Evolutionary conservation across 2,797 vertebrate species (phyloP).

Genomic region (Picus viridis): DNA sequence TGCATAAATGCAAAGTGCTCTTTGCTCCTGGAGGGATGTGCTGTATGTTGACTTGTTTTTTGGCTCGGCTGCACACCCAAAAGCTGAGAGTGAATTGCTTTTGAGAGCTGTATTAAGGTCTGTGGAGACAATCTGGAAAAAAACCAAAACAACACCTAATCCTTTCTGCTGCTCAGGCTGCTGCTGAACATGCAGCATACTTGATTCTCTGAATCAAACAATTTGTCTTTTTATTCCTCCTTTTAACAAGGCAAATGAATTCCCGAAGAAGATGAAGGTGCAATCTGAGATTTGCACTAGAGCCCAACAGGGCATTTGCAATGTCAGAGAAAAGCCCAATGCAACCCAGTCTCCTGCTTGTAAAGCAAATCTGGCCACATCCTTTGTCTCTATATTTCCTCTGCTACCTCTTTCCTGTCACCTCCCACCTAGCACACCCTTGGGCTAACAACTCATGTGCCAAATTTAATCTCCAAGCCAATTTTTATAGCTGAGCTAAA

Average conservation of each 20-base stretch:
- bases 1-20: neutral
- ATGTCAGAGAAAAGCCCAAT: neutral
- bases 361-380: neutral
- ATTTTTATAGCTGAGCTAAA: slow-evolving; percentile 43
- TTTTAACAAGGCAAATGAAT: neutral
- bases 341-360: neutral
- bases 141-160: neutral
- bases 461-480: slow-evolving; percentile 19
- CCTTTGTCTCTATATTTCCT: neutral
- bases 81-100: neutral
- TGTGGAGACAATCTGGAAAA: neutral
- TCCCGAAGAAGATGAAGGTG: neutral
- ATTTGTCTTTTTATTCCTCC: neutral
- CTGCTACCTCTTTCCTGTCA: neutral
- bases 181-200: neutral
- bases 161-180: neutral
- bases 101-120: neutral
- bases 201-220: neutral
- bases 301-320: neutral
- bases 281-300: neutral
- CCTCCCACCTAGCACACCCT: neutral
- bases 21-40: neutral
- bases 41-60: neutral
- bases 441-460: neutral
- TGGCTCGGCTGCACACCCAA: neutral